phyloP scores from a whole-genome alignment of 2,888 invertebrate genomes.

The Dynastes hyllus region DNA sequence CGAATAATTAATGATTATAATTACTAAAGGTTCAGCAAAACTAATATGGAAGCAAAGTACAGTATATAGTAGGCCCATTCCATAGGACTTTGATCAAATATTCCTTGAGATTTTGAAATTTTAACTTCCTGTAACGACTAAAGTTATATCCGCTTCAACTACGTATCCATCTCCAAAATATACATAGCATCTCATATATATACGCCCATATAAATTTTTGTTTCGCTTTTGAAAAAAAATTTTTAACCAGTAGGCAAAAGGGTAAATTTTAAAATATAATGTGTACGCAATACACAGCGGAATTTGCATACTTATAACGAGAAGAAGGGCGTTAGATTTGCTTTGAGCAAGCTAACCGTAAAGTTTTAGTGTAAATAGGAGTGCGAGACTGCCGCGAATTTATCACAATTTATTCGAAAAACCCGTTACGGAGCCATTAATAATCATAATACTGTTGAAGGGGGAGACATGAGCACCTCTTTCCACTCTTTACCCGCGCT shows the following conservation, averaged over 20 bases:
- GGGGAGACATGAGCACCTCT: constrained; percentile 1
- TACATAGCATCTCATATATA: background rate
- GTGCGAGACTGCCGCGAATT: constrained; percentile 3
- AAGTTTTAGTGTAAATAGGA: constrained; percentile 39
- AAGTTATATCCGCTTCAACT: background rate
- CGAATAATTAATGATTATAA: no score
- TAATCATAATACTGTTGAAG: constrained; percentile 24
- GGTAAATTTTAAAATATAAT: constrained; percentile 40
- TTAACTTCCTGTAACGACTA: background rate
- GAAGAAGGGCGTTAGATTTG: background rate
- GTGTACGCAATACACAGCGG: background rate
- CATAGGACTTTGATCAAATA: constrained; percentile 14
- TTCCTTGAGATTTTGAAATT: constrained; percentile 3
- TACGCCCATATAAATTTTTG: constrained; percentile 2
- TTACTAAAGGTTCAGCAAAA: no score
- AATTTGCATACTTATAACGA: constrained; percentile 35
- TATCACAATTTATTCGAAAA: constrained; percentile 36
- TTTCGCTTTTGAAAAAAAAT: constrained; percentile 38
- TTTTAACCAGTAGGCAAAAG: constrained; percentile 14
- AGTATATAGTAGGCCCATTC: no score
- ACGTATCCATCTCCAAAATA: background rate
- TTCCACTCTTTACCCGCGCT: no score
- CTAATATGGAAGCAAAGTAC: no score
- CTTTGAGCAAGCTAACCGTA: background rate
- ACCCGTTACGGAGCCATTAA: constrained; percentile 34